Percentiles rank a stretch among this genome's conserved stretches.
These are phyloP conservation scores for Novumbra hubbsi DNA, from an alignment of 2,797 vertebrate genomes.

Conservation along the genomic window DNA sequence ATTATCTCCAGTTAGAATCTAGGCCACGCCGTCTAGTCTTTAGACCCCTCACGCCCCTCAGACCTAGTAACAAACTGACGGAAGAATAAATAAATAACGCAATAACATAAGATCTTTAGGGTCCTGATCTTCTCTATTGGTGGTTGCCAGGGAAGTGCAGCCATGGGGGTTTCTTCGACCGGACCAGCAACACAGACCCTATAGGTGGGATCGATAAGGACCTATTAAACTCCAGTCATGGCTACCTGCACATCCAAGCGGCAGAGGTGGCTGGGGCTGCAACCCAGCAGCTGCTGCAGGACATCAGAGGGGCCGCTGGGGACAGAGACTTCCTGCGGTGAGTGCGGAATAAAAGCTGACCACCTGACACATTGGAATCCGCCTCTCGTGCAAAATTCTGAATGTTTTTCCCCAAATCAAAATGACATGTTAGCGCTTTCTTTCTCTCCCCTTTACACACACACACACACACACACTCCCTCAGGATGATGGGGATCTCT, in stretches of 20 bases:
- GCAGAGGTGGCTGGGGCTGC: constrained; percentile 53
- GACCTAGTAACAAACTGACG: too few species aligned
- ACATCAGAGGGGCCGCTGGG: constrained; percentile 47
- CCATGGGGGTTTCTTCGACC: constrained; percentile 49
- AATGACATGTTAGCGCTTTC: too few species aligned
- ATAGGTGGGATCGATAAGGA: constrained; percentile 69
- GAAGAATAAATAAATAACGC: too few species aligned
- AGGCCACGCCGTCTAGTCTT: too few species aligned
- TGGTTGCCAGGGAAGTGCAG: constrained; percentile 67
- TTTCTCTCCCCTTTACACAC: too few species aligned
- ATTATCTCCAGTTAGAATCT: too few species aligned
- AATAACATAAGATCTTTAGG: too few species aligned
- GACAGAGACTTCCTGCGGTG: constrained; percentile 57
- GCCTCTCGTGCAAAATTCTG: not conserved
- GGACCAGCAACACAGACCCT: constrained; percentile 33
- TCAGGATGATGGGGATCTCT: constrained; percentile 62
- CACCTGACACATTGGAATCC: not conserved
- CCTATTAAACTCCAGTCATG: constrained; percentile 29
- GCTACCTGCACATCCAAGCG: constrained; percentile 52
- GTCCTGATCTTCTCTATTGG: not conserved
- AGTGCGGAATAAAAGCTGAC: not conserved
- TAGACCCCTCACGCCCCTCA: too few species aligned
- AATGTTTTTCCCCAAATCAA: too few species aligned
- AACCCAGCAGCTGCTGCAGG: constrained; percentile 51
- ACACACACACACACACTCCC: not conserved